Conservation (phyloP, 1,140 invertebrate species). For the Druon quercuslanigerum region DNA sequence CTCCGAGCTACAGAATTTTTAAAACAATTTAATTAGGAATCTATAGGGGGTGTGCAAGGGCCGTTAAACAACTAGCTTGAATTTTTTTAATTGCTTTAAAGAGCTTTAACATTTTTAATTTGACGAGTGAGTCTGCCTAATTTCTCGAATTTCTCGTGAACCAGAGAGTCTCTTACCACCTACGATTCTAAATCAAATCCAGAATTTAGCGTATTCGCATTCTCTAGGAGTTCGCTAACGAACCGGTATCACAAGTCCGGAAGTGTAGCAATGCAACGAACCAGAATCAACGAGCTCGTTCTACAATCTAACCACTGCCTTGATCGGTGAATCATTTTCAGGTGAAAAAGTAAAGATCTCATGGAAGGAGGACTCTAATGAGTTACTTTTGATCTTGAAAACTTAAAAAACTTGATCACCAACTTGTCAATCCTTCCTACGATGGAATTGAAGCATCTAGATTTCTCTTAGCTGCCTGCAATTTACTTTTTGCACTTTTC, state of each 20-base stretch:
- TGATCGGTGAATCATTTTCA: not conserved
- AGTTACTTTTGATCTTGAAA: not conserved
- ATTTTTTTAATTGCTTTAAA: too few relatives aligned
- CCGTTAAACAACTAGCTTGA: too few relatives aligned
- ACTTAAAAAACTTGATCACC: too few relatives aligned
- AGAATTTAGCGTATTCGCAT: conserved; percentile 10
- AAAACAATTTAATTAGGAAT: not conserved
- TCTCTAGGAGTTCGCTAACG: conserved; percentile 25
- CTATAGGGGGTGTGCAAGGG: not conserved
- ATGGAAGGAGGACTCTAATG: not conserved
- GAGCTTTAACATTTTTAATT: not conserved
- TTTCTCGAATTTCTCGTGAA: conserved; percentile 5
- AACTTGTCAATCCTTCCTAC: too few relatives aligned
- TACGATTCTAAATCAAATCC: not conserved
- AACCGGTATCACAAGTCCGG: conserved; percentile 14
- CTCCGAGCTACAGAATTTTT: too few relatives aligned
- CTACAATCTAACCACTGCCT: conserved; percentile 3
- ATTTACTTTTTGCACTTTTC: too few relatives aligned
- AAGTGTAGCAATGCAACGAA: conserved; percentile 26
- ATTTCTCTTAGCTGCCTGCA: too few relatives aligned
- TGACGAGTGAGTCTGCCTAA: not conserved
- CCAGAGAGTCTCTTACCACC: not conserved
- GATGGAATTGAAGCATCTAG: too few relatives aligned
- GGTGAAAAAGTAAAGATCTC: not conserved
- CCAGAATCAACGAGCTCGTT: conserved; percentile 17